phyloP scores from a whole-genome alignment of 2,888 invertebrate species.

The Monochamus alternatus region DNA sequence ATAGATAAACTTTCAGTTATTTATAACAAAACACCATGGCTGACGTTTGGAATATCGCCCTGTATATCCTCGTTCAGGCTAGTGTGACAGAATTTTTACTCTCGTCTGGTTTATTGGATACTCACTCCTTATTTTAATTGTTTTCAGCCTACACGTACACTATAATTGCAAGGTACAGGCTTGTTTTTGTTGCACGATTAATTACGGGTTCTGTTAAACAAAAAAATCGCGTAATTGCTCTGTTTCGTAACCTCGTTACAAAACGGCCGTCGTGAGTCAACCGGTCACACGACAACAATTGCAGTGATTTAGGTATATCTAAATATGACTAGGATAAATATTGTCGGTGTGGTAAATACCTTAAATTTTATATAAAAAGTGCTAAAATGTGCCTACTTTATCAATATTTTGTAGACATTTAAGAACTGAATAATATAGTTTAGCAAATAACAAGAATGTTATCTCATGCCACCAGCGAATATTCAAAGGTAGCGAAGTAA shows the following conservation, averaged over 20 bases:
- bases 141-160: not conserved
- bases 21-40: too few relatives aligned
- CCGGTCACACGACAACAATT: not conserved
- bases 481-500: too few relatives aligned
- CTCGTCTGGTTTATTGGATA: not conserved
- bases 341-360: too few relatives aligned
- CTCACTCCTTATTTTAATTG: not conserved
- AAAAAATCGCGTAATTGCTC: not conserved
- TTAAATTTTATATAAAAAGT: too few relatives aligned
- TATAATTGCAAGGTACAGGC: not conserved
- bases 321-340: too few relatives aligned
- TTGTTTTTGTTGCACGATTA: not conserved
- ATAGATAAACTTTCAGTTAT: too few relatives aligned
- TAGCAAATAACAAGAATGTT: too few relatives aligned
- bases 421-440: too few relatives aligned
- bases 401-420: too few relatives aligned
- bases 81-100: not conserved
- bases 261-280: not conserved
- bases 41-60: not conserved
- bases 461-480: too few relatives aligned
- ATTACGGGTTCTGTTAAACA: not conserved
- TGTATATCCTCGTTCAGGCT: not conserved
- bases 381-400: too few relatives aligned
- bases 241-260: not conserved
- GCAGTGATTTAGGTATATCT: not conserved